Conservation (phyloP, 2,888 invertebrate species). For the Boloria euphrosyne region DNA sequence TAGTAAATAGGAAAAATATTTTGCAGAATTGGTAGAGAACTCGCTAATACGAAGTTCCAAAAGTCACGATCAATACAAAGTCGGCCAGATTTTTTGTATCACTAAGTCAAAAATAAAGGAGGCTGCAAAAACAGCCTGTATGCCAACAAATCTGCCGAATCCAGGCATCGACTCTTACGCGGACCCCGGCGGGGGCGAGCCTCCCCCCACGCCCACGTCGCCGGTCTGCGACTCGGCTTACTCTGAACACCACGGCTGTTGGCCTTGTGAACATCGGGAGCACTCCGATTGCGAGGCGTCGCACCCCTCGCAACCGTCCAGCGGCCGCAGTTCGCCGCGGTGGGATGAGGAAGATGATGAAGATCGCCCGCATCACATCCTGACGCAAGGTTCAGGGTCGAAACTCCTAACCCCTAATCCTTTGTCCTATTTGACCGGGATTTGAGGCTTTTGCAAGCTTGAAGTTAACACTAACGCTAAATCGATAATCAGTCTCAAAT, state of each 20-base stretch:
- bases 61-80: slow-evolving; percentile 42
- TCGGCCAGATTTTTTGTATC: slow-evolving; percentile 47
- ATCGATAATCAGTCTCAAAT: slow-evolving; percentile 58
- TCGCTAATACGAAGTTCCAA: slow-evolving; percentile 43
- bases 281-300: slow-evolving; percentile 64
- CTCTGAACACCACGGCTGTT: slow-evolving; percentile 77
- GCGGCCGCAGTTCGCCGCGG: slow-evolving; percentile 75
- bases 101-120: slow-evolving; percentile 49
- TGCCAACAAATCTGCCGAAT: slow-evolving; percentile 51
- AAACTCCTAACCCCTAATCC: slow-evolving; percentile 36
- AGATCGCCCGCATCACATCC: slow-evolving; percentile 66
- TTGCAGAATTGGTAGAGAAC: slow-evolving; percentile 48
- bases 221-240: slow-evolving; percentile 78
- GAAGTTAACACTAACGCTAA: slow-evolving; percentile 27
- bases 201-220: slow-evolving; percentile 74
- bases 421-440: slow-evolving; percentile 44
- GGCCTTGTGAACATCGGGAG: slow-evolving; percentile 75
- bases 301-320: slow-evolving; percentile 70
- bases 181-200: slow-evolving; percentile 76
- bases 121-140: slow-evolving; percentile 50
- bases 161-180: slow-evolving; percentile 76
- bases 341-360: slow-evolving; percentile 77
- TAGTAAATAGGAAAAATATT: slow-evolving; percentile 44
- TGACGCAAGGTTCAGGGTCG: slow-evolving; percentile 73
- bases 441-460: slow-evolving; percentile 49